Percentiles rank a stretch among this genome's conserved stretches.
phyloP scores from a whole-genome alignment of 2,888 invertebrate species.

The Belgica antarctica region DNA sequence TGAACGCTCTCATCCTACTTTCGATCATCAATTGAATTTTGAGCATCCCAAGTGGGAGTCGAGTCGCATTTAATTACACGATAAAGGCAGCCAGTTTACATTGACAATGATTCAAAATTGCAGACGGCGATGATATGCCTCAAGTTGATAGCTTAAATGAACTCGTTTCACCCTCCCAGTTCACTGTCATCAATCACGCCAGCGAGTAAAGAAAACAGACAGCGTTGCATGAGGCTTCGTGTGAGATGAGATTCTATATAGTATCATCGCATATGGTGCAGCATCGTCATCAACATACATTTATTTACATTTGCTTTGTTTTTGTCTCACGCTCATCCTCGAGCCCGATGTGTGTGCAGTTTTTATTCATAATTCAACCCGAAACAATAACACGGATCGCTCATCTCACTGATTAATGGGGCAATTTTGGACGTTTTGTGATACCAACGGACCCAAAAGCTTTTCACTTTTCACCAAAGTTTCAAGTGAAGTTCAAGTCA shows the following conservation, averaged over 20 bases:
- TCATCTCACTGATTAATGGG: no score
- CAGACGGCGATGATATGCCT: not conserved
- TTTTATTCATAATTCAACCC: conserved; percentile 4
- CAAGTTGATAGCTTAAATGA: not conserved
- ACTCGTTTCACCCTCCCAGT: not conserved
- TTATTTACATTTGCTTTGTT: not conserved
- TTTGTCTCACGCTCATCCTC: not conserved
- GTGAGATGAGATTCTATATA: conserved; percentile 15
- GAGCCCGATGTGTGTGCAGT: not conserved
- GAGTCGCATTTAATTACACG: not conserved
- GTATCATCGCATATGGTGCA: conserved; percentile 13
- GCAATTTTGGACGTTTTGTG: no score
- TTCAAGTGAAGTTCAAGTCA: no score
- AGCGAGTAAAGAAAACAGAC: no score
- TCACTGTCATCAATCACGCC: conserved; percentile 6
- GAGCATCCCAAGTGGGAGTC: no score
- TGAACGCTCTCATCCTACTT: no score
- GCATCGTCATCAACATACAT: not conserved
- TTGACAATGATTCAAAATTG: no score
- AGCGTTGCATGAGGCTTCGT: not conserved
- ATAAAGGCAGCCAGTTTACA: not conserved
- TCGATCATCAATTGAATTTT: no score
- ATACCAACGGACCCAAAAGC: no score
- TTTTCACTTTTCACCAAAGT: no score
- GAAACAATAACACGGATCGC: not conserved